Evolutionary conservation across 1,140 invertebrate species (phyloP).

Genomic region (Macrocentrus cingulum): DNA sequence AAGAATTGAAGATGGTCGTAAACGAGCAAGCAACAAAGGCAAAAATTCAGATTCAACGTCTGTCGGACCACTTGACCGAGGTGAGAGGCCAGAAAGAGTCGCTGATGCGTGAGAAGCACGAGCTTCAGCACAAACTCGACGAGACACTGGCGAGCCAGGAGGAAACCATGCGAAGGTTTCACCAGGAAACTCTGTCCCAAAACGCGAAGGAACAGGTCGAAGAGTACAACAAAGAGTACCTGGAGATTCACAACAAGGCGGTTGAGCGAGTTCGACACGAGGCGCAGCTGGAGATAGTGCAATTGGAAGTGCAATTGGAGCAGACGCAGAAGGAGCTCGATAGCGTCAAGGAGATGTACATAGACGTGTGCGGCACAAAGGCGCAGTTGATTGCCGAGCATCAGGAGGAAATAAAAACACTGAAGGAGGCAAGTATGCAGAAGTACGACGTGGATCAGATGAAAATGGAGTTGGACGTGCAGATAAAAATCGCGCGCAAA

Average conservation of each 20-base stretch:
- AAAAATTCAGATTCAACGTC: constrained; percentile 46
- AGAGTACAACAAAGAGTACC: constrained; percentile 51
- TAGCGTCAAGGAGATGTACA: constrained; percentile 52
- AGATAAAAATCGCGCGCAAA: constrained; percentile 40
- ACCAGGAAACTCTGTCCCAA: constrained; percentile 41
- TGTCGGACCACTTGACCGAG: constrained; percentile 47
- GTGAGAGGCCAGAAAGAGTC: constrained; percentile 43
- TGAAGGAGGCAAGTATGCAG: constrained; percentile 41
- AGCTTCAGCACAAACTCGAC: constrained; percentile 44
- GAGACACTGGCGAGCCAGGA: constrained; percentile 44
- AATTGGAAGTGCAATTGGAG: constrained; percentile 51
- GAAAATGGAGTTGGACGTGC: constrained; percentile 39
- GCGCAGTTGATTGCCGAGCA: constrained; percentile 46
- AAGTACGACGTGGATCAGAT: constrained; percentile 40
- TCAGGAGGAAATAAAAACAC: constrained; percentile 43
- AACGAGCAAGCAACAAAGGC: constrained; percentile 48
- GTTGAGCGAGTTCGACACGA: constrained; percentile 48
- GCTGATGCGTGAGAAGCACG: constrained; percentile 41
- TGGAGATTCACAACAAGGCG: constrained; percentile 51
- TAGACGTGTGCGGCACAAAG: constrained; percentile 53
- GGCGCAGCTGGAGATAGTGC: constrained; percentile 45
- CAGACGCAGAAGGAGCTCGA: constrained; percentile 52
- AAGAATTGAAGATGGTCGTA: constrained; percentile 47
- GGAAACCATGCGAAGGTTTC: constrained; percentile 41
- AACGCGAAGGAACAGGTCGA: constrained; percentile 39